These are phyloP conservation scores for Drosophila niveifrons DNA, from an alignment of 2,888 invertebrate species.

Conservation along the genomic window DNA sequence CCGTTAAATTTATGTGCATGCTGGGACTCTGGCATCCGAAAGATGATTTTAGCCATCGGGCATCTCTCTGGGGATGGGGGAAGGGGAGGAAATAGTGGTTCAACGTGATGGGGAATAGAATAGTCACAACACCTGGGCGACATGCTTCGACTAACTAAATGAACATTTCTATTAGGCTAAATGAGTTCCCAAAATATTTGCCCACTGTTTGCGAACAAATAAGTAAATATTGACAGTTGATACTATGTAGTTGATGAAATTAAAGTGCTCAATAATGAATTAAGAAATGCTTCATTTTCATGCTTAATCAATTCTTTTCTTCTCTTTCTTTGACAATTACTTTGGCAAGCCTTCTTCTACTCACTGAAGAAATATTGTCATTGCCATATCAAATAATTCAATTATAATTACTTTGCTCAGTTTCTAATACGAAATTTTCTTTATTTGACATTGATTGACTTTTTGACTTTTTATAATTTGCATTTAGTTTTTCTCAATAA, in stretches of 20 bases:
- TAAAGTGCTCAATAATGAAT: not conserved
- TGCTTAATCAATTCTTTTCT: too few species aligned
- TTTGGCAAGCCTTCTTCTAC: too few species aligned
- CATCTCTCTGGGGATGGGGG: not conserved
- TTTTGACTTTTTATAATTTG: too few species aligned
- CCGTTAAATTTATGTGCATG: conserved; percentile 68
- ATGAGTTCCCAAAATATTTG: conserved; percentile 9
- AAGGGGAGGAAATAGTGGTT: too few species aligned
- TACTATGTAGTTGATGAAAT: not conserved
- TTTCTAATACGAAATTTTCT: too few species aligned
- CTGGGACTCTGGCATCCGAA: conserved; percentile 53
- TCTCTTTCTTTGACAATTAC: too few species aligned
- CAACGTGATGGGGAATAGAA: conserved; percentile 32
- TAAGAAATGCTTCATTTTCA: not conserved
- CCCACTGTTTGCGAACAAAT: not conserved
- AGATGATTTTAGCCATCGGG: conserved; percentile 43
- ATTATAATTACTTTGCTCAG: too few species aligned
- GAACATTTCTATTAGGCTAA: conserved; percentile 36
- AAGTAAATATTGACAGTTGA: not conserved
- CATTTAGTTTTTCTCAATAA: too few species aligned
- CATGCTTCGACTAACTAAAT: conserved; percentile 7
- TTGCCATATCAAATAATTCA: too few species aligned
- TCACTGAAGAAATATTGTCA: too few species aligned
- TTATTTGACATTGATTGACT: too few species aligned
- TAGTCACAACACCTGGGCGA: conserved; percentile 41